A percentile compares a stretch with the other conserved stretches of the same genome.
phyloP scores from a whole-genome alignment of 2,113 vertebrate genomes.

The Psilopsiagon aurifrons region DNA sequence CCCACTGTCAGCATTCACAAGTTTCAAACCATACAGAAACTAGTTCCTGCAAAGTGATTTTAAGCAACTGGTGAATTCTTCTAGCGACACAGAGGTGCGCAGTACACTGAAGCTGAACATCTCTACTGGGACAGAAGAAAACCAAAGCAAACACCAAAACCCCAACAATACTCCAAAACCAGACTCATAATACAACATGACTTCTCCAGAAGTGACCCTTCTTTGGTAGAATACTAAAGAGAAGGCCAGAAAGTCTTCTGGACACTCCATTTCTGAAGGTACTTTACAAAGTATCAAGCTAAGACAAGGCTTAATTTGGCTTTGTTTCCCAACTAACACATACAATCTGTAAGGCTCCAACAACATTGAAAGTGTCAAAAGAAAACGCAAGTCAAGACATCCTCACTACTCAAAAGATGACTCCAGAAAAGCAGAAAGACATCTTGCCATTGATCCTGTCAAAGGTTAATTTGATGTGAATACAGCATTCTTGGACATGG shows the following conservation, averaged over 20 bases:
- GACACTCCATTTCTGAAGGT: neutral
- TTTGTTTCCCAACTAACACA: neutral
- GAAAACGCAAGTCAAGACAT: neutral
- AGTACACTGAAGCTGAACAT: neutral
- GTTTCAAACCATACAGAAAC: neutral
- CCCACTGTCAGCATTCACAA: neutral
- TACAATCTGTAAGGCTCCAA: neutral
- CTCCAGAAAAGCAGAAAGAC: neutral
- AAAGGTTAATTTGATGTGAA: neutral
- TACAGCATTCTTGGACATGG: neutral
- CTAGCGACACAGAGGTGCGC: neutral
- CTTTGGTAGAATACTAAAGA: neutral
- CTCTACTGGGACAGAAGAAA: neutral
- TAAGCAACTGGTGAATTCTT: neutral
- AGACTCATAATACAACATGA: neutral
- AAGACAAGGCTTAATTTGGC: neutral
- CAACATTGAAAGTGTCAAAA: neutral
- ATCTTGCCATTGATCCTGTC: neutral
- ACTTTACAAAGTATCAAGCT: neutral
- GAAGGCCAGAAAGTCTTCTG: neutral
- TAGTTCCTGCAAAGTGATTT: neutral
- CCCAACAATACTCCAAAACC: neutral
- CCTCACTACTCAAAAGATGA: neutral
- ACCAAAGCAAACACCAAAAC: neutral
- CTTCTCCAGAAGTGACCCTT: neutral